Base-by-base conservation (phyloP, 2,797 vertebrate genomes). In the Australoheros facetus region DNA sequence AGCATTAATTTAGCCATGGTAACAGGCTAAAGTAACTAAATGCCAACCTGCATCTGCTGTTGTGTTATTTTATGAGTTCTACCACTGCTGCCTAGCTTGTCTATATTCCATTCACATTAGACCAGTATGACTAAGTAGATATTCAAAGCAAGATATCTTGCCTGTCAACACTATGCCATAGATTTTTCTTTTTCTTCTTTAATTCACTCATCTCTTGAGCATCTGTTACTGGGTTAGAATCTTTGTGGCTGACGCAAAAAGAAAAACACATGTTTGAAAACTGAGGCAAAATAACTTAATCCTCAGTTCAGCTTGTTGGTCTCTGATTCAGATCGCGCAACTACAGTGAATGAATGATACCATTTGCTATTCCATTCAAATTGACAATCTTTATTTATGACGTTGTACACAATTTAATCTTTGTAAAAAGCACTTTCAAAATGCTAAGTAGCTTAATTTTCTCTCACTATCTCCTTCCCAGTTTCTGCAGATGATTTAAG, bases 371-470 rank as follows among this genome's bases (percentile, higher is more conserved):
- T 92, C 85, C 89, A 84, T 91, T 92, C 82, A 89, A 91, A 91
- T 92, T 83, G 91, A 85, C 78, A 87, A 75, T 84, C 93, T 89
- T 88, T 91, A 93, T 93, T 91, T 88, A 89, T 71, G 86, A 85
- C 76, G 89, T 88, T 88, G 62, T 71, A 71, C 85, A 89, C 85
- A 92, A 87, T 91, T 86, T 84, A 92, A 93, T 90, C 80, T 75
- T 92, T 94, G 13, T 92, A 80, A 84, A 37, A 91, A 88, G 79
- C 85, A 88, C 71, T 28, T 78, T 75, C 58, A 85, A 93, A 88
- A 89, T 88, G 85, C 84, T 92, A 92, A 92, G 85, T 89, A 80
- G 87, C 90, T 95, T 94, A 87, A 94, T 94, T 93, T 92, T 71
- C 54, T 80, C 42, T 78, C 69, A 64, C 54, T 19, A 62, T 37